A percentile compares a stretch with the other conserved stretches of the same genome.
phyloP scores from a whole-genome alignment of 2,797 vertebrate species.

The Mallotus villosus region DNA sequence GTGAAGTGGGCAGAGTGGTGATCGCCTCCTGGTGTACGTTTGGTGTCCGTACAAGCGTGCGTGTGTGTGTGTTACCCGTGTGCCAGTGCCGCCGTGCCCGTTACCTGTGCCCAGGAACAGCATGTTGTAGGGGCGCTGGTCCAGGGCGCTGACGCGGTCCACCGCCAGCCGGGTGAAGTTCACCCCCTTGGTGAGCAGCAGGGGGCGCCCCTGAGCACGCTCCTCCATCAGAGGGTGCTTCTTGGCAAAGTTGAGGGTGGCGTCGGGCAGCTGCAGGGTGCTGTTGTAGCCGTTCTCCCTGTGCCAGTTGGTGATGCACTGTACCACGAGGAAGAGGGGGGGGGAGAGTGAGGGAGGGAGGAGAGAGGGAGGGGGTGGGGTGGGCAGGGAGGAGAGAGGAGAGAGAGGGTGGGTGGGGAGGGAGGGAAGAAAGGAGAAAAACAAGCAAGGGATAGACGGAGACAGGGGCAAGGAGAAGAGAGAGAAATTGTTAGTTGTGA shows the following conservation, averaged over 20 bases:
- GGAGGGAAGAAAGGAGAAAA: conserved; percentile 12
- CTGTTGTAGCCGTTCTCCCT: no score
- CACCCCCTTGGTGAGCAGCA: conserved; percentile 88
- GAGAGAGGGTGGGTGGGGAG: background rate
- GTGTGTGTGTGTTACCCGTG: no score
- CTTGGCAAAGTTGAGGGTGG: conserved; percentile 96
- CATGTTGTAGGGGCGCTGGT: conserved; percentile 83
- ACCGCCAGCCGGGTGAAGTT: conserved; percentile 93
- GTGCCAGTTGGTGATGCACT: no score
- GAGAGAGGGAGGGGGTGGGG: no score
- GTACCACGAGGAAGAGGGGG: no score
- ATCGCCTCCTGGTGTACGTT: background rate
- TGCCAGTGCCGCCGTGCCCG: background rate
- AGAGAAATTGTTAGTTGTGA: conserved; percentile 54
- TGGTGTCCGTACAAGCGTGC: no score
- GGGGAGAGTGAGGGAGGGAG: no score
- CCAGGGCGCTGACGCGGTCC: conserved; percentile 79
- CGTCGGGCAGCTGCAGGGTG: conserved; percentile 92
- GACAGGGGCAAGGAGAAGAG: conserved; percentile 3
- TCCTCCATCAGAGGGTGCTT: conserved; percentile 95
- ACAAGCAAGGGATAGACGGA: background rate
- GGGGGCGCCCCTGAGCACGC: conserved; percentile 81
- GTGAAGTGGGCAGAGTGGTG: background rate
- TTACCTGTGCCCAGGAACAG: conserved; percentile 95
- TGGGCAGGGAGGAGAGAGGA: background rate